phyloP scores from a whole-genome alignment of 2,113 vertebrate species.

The Nerophis ophidion region DNA sequence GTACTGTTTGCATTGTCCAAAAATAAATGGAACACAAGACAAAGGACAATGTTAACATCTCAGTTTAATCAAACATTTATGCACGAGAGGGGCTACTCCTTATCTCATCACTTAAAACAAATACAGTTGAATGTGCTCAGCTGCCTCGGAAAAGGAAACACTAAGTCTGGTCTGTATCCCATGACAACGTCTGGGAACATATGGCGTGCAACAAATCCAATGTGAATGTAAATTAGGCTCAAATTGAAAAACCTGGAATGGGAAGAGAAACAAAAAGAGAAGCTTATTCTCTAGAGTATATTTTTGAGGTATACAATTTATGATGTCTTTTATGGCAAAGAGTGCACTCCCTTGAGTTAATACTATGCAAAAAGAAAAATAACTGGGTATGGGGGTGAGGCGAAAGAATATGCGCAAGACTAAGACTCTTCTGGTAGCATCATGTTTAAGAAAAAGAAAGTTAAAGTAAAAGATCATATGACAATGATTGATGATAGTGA shows the following conservation, averaged over 20 bases:
- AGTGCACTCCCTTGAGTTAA: too few relatives aligned
- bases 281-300: constrained; percentile 13
- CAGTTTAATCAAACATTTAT: constrained; percentile 35
- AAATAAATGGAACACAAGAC: constrained; percentile 6
- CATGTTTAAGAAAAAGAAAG: too few relatives aligned
- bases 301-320: not conserved
- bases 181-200: constrained; percentile 60
- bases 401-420: too few relatives aligned
- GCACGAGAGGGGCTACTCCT: constrained; percentile 22
- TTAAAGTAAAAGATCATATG: too few relatives aligned
- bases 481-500: too few relatives aligned
- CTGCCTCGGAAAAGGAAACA: constrained; percentile 44
- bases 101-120: constrained; percentile 57
- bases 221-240: constrained; percentile 69
- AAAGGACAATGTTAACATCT: constrained; percentile 17
- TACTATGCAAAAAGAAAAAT: too few relatives aligned
- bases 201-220: constrained; percentile 60
- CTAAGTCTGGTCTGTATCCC: constrained; percentile 55
- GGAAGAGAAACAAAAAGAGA: constrained; percentile 7
- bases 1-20: constrained; percentile 10
- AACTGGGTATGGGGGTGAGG: too few relatives aligned
- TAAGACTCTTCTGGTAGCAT: too few relatives aligned
- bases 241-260: constrained; percentile 40
- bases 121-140: constrained; percentile 51
- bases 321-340: too few relatives aligned